Conservation (phyloP, 1,140 invertebrate genomes). For the Aleiodes sp. region DNA sequence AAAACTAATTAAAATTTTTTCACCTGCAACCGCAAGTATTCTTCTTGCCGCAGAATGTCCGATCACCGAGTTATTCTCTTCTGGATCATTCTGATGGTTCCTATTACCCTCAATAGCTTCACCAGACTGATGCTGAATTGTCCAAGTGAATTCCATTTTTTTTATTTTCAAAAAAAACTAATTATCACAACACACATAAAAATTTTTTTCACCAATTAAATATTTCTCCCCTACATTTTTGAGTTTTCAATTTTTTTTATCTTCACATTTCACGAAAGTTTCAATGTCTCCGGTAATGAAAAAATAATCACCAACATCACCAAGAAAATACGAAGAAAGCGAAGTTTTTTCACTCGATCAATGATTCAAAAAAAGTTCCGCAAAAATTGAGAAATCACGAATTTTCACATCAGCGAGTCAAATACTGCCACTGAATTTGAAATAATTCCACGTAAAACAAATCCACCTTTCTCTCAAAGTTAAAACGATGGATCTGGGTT, state of each 20-base stretch:
- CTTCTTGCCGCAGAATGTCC: slow-evolving; percentile 51
- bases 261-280: too few relatives aligned
- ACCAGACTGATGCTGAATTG: slow-evolving; percentile 47
- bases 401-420: background rate
- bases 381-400: too few relatives aligned
- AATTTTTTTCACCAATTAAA: too few relatives aligned
- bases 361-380: too few relatives aligned
- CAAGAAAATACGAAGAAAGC: too few relatives aligned
- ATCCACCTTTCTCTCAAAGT: background rate
- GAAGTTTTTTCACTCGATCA: too few relatives aligned
- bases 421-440: background rate
- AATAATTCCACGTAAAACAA: background rate
- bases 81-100: slow-evolving; percentile 40
- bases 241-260: background rate
- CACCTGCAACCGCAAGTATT: slow-evolving; percentile 57
- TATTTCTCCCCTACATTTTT: background rate
- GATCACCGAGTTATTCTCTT: slow-evolving; percentile 46
- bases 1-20: background rate
- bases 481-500: background rate
- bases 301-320: too few relatives aligned
- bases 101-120: slow-evolving; percentile 44
- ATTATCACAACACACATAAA: too few relatives aligned
- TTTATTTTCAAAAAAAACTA: background rate
- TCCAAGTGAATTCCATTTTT: slow-evolving; percentile 60
- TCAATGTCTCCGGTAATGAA: too few relatives aligned